A percentile compares a stretch with the other conserved stretches of the same genome.
phyloP scores from a whole-genome alignment of 2,888 invertebrate species.

The Bruchidius siliquastri region DNA sequence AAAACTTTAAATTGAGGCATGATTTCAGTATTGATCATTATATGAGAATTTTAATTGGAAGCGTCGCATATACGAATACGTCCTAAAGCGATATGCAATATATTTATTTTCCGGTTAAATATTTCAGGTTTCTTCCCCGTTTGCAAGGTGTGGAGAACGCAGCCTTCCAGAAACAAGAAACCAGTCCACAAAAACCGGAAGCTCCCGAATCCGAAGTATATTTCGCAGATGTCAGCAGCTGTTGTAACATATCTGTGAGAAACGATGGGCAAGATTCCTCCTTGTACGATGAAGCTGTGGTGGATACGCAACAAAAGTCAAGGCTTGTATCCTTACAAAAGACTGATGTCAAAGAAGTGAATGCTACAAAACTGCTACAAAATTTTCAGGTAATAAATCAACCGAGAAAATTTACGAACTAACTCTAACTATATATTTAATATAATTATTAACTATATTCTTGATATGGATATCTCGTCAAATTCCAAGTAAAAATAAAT shows the following conservation, averaged over 20 bases:
- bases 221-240: constrained; percentile 81
- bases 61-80: too few species aligned
- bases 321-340: constrained; percentile 45
- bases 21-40: too few species aligned
- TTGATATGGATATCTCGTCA: too few species aligned
- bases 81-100: too few species aligned
- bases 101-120: background rate
- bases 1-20: too few species aligned
- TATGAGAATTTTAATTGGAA: too few species aligned
- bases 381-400: constrained; percentile 23
- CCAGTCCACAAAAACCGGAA: constrained; percentile 53
- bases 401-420: too few species aligned
- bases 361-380: constrained; percentile 31
- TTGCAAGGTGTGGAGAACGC: constrained; percentile 72
- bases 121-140: constrained; percentile 34
- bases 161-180: constrained; percentile 69
- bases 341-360: constrained; percentile 40
- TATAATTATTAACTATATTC: too few species aligned
- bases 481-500: too few species aligned
- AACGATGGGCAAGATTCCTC: constrained; percentile 56
- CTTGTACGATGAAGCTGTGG: constrained; percentile 55
- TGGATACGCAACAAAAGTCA: constrained; percentile 37
- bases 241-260: constrained; percentile 68
- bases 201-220: constrained; percentile 78
- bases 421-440: too few species aligned